A percentile compares a stretch with the other conserved stretches of the same genome.
Evolutionary conservation across 2,113 vertebrate species (phyloP).

Genomic region (Stegostoma tigrinum): DNA sequence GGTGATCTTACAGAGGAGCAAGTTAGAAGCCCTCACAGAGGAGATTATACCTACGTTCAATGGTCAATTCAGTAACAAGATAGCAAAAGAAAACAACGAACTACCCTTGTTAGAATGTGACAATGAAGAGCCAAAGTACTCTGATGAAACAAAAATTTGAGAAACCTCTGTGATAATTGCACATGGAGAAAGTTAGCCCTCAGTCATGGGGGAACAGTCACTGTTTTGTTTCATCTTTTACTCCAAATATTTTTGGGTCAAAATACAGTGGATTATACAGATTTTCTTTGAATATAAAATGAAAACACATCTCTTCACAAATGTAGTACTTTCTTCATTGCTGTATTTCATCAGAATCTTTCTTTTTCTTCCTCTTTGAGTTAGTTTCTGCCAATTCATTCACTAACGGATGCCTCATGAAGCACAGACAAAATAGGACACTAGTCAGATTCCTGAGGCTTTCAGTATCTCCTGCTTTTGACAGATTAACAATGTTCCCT

Average conservation of each 20-base stretch:
- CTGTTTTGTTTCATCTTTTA: not conserved
- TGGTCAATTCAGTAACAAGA: not conserved
- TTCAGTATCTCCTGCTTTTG: not conserved
- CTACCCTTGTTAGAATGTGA: not conserved
- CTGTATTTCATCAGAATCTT: not conserved
- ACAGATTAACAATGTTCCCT: not conserved
- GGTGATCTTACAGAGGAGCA: not conserved
- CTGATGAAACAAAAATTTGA: not conserved
- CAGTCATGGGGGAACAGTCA: not conserved
- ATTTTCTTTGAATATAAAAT: not conserved
- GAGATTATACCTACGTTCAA: not conserved
- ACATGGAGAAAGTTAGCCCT: not conserved
- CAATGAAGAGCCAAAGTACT: not conserved
- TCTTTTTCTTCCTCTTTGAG: not conserved
- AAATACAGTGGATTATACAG: not conserved
- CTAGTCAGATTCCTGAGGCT: not conserved
- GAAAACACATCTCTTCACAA: not conserved
- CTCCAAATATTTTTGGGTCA: not conserved
- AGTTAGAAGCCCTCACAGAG: not conserved
- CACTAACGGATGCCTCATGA: not conserved
- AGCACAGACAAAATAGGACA: not conserved
- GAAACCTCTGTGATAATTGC: not conserved
- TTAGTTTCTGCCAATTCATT: not conserved
- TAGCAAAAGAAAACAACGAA: not conserved
- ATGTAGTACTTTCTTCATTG: not conserved